phyloP scores from a whole-genome alignment of 2,797 vertebrate species.

The Lycodopsis pacificus region DNA sequence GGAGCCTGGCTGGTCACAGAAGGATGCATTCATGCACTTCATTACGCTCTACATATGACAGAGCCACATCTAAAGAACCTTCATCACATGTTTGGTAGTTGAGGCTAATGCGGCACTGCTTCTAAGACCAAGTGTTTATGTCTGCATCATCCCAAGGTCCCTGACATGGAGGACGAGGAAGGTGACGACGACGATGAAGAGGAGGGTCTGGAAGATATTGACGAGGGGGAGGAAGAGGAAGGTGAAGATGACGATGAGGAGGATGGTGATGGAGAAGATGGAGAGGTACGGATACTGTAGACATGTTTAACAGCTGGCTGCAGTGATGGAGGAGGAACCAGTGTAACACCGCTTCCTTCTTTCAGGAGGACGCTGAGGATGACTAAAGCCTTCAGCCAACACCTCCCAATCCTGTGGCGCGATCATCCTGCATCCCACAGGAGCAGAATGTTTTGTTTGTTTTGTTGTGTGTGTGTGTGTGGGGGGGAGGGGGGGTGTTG shows the following conservation, averaged over 20 bases:
- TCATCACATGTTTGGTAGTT: neutral
- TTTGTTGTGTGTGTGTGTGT: conserved; percentile 4
- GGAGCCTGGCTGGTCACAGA: neutral
- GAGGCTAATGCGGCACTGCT: neutral
- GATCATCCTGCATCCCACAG: conserved; percentile 51
- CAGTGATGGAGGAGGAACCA: too few species aligned
- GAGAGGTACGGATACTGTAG: conserved; percentile 78
- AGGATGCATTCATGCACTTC: too few species aligned
- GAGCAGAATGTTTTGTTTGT: conserved; percentile 54
- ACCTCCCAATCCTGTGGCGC: conserved; percentile 38
- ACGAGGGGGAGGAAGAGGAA: conserved; percentile 97
- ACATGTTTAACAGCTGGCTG: too few species aligned
- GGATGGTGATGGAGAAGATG: conserved; percentile 93
- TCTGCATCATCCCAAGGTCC: conserved; percentile 83
- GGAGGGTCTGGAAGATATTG: conserved; percentile 96
- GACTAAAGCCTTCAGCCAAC: conserved; percentile 83
- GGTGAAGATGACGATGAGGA: conserved; percentile 94
- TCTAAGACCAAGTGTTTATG: neutral
- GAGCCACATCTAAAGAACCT: neutral
- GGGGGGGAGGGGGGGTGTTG: conserved; percentile 13
- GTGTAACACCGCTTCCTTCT: neutral
- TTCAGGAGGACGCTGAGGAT: conserved; percentile 94
- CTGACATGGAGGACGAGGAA: conserved; percentile 98
- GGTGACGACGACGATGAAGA: conserved; percentile 95
- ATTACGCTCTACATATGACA: neutral